phyloP scores from a whole-genome alignment of 1,140 invertebrate genomes.

The Micrasema minimum region DNA sequence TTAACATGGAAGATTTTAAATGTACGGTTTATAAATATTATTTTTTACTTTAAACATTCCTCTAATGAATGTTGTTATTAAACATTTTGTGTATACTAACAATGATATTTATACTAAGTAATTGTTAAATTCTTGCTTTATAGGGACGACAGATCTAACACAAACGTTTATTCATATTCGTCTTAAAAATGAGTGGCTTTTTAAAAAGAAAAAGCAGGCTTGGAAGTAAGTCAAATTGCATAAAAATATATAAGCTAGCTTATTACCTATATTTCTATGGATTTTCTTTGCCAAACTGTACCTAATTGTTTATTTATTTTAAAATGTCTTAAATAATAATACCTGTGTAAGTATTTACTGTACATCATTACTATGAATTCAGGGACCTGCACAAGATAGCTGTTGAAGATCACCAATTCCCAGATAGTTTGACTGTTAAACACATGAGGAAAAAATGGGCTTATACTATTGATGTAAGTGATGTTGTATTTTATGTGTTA shows the following conservation, averaged over 20 bases:
- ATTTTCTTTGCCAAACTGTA: too few species aligned
- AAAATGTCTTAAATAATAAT: too few species aligned
- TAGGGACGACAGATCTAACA: slow-evolving; percentile 42
- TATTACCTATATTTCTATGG: too few species aligned
- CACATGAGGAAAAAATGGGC: slow-evolving; percentile 49
- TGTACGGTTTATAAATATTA: slow-evolving; percentile 17
- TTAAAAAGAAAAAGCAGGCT: slow-evolving; percentile 44
- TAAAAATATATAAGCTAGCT: too few species aligned
- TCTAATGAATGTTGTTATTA: background rate
- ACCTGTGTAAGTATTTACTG: too few species aligned
- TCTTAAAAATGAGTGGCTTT: slow-evolving; percentile 46
- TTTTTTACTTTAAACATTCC: background rate
- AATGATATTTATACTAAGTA: too few species aligned
- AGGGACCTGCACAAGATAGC: slow-evolving; percentile 42
- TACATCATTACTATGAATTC: too few species aligned
- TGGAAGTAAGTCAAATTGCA: slow-evolving; percentile 41
- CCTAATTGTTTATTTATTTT: too few species aligned
- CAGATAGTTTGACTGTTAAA: slow-evolving; percentile 20
- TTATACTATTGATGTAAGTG: slow-evolving; percentile 43
- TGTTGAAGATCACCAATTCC: slow-evolving; percentile 27
- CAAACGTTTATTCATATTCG: slow-evolving; percentile 41
- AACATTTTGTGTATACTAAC: slow-evolving; percentile 1
- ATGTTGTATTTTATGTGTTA: background rate
- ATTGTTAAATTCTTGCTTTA: slow-evolving; percentile 10
- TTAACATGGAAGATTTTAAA: slow-evolving; percentile 27